Base-by-base conservation (phyloP, 2,888 invertebrate species). In the Fissipunctia ypsillon region DNA sequence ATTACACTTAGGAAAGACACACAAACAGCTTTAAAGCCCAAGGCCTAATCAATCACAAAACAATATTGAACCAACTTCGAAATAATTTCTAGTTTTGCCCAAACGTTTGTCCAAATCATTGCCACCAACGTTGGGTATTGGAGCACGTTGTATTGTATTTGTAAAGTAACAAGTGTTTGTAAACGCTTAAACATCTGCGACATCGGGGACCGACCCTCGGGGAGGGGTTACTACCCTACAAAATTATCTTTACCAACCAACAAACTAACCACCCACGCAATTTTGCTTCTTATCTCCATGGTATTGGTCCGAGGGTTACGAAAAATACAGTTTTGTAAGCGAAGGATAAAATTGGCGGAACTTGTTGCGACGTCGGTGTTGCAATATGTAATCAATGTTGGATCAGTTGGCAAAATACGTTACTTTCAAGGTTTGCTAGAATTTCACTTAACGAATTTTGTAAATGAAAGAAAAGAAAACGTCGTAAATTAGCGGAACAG, bases 141-240 rank as follows among this genome's bases (percentile, higher is more conserved):
- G 84, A 83, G 78, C 76, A 65, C 56, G 68, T 78, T 73, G 67
- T 76, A 75, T 83, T 80, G 78, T 76, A 78, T 38, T n/a, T 38
- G 38, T 38, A 38, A n/a, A 81, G 90, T 91, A 89, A 91, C 93
- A 93, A 93, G 93, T 92, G 93, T 91, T 90, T 83, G 84, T 81
- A 84, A 86, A 79, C 77, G 84, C 73, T 80, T 78, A 83, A 86
- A 90, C 93, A 93, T 93, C 93, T 93, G 93, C 82, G 91, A 81
- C 81, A 90, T 89, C 88, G 86, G 68, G 80, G 60, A 68, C 73
- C 85, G 76, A 84, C 84, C 88, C 88, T 90, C 87, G 75, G 81
- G 84, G 87, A 89, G 88, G 88, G 80, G 77, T 79, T n/a, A 73
- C 73, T 22, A 69, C 74, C 80, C 81, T 77, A 73, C 84, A 77